Evolutionary conservation across 2,888 invertebrate genomes (phyloP), one percentile per base, ranked within the genome.

Genomic region (Arge pagana): DNA sequence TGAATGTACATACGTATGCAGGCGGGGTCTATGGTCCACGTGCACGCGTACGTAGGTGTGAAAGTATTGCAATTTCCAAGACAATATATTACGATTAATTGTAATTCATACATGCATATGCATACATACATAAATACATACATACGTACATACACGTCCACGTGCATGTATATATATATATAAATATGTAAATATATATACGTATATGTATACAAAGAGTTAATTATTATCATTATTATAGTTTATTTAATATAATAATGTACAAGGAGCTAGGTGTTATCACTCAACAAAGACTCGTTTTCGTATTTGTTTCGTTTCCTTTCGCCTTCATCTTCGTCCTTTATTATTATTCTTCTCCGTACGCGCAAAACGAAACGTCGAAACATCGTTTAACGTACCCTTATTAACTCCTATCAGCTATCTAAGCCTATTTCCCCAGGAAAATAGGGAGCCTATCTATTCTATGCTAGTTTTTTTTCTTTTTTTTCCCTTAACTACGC

Each of bases 401-500:
- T 69, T 70, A 68, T 63, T n/a, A n/a, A n/a, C n/a, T n/a, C 62
- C 67, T 72, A 73, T 68, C 70, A 66, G 61, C 65, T n/a, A n/a
- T n/a, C n/a, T 72, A 72, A 73, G 60, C 63, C 70, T 72, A 72
- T 65, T n/a, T 70, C 64, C 66, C 69, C 72, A 74, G 72, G 68
- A 72, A 72, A 74, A n/a, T n/a, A n/a, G n/a, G n/a, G n/a, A n/a
- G n/a, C n/a, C n/a, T 72, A 70, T 68, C 72, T 71, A 72, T 65
- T 67, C 70, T 72, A 73, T 64, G n/a, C n/a, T n/a, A n/a, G n/a
- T n/a, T n/a, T n/a, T n/a, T n/a, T n/a, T n/a, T n/a, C n/a, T n/a
- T n/a, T n/a, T n/a, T n/a, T n/a, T n/a, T n/a, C n/a, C n/a, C n/a
- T 66, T 67, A 71, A 74, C 66, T 70, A 73, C 74, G 70, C 66